Conservation (phyloP, 2,888 invertebrate genomes). For the Liposcelis brunnea region DNA sequence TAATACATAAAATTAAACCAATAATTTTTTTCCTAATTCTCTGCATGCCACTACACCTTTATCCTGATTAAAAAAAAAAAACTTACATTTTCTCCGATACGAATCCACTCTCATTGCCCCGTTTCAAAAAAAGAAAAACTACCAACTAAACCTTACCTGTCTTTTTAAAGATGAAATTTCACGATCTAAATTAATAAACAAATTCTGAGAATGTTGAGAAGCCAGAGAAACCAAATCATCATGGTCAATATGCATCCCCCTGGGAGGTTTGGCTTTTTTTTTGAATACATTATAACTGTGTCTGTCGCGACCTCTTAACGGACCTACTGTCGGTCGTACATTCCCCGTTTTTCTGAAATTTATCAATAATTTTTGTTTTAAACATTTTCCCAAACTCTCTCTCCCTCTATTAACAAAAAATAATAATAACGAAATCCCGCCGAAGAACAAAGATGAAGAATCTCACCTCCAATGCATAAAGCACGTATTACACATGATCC, state of each 20-base stretch:
- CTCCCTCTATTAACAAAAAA: too few species aligned
- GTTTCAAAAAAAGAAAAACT: conserved; percentile 13
- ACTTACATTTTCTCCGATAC: too few species aligned
- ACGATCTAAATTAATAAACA: conserved; percentile 76
- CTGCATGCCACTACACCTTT: too few species aligned
- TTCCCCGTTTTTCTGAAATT: conserved; percentile 57
- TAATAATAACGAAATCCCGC: too few species aligned
- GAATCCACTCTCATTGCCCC: too few species aligned
- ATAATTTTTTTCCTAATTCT: too few species aligned
- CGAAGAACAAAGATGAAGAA: too few species aligned
- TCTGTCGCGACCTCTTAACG: conserved; percentile 29
- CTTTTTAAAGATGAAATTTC: conserved; percentile 87
- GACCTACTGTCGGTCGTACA: conserved; percentile 63
- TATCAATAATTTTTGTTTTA: too few species aligned
- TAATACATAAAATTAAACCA: conserved; percentile 15
- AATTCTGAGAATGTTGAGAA: conserved; percentile 53
- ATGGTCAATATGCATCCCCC: conserved; percentile 94
- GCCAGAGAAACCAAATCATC: conserved; percentile 90
- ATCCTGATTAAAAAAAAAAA: too few species aligned
- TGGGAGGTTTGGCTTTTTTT: conserved; percentile 67
- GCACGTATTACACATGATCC: conserved; percentile 66
- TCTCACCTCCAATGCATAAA: conserved; percentile 72
- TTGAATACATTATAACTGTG: conserved; percentile 22
- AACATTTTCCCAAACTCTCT: not conserved
- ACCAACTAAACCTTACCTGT: conserved; percentile 49